A percentile compares a stretch with the other conserved stretches of the same genome.
Conservation (phyloP, 2,113 vertebrate genomes). For the Setophaga petechia region DNA sequence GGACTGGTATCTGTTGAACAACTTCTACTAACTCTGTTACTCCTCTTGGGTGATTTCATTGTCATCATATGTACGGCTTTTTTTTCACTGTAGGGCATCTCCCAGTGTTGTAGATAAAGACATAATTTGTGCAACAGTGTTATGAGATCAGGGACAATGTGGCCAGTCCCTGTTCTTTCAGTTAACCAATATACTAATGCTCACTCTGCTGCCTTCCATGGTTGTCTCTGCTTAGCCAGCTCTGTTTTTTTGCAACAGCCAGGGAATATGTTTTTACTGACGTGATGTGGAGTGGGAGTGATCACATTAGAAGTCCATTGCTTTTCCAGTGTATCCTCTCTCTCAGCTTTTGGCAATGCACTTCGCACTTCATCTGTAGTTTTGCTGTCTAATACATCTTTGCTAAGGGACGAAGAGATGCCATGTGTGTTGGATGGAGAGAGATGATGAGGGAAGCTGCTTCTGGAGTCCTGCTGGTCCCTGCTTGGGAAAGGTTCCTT, state of each 20-base stretch:
- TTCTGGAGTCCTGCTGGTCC: not conserved
- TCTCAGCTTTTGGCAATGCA: not conserved
- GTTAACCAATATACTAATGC: not conserved
- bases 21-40: not conserved
- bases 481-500: not conserved
- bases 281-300: rapidly evolving
- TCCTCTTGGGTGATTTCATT: not conserved
- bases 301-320: not conserved
- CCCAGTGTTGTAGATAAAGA: not conserved
- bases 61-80: not conserved
- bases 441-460: not conserved
- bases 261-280: not conserved
- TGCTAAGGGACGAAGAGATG: not conserved
- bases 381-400: not conserved
- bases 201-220: not conserved
- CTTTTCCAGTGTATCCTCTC: not conserved
- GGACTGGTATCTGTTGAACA: not conserved
- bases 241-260: not conserved
- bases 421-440: not conserved
- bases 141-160: not conserved
- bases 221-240: not conserved
- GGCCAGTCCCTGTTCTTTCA: not conserved
- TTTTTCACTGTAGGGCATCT: not conserved
- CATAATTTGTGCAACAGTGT: not conserved
- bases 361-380: not conserved